phyloP scores from a whole-genome alignment of 2,888 invertebrate species.

The Nemurella pictetii region DNA sequence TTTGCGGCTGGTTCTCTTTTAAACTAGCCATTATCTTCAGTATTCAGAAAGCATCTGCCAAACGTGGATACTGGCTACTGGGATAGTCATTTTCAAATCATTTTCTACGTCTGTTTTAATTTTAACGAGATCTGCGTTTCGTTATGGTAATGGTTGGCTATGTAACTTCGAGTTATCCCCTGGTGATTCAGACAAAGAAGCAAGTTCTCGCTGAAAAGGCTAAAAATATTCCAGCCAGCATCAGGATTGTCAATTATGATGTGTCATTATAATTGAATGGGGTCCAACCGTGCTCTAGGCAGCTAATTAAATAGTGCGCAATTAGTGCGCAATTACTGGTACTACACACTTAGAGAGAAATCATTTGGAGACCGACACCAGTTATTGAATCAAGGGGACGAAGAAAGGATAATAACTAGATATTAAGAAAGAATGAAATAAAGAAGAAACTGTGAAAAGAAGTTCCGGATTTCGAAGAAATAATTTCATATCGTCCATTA shows the following conservation, averaged over 20 bases:
- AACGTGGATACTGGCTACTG: neutral
- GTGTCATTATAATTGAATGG: constrained; percentile 12
- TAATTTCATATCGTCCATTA: neutral
- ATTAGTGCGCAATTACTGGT: neutral
- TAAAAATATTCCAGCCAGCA: neutral
- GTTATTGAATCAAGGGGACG: neutral
- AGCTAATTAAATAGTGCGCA: neutral
- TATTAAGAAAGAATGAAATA: neutral
- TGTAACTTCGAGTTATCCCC: neutral
- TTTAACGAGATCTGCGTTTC: neutral
- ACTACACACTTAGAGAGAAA: neutral
- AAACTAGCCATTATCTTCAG: neutral
- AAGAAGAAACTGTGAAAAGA: neutral
- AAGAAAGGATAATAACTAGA: neutral
- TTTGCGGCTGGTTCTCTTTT: too few relatives aligned
- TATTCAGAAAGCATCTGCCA: neutral
- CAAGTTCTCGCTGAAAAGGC: neutral
- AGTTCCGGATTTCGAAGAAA: neutral
- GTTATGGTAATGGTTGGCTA: neutral
- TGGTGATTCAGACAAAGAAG: neutral
- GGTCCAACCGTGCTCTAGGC: neutral
- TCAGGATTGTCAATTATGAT: neutral
- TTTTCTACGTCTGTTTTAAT: neutral
- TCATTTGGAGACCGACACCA: neutral
- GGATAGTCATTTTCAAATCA: neutral